A percentile compares a stretch with the other conserved stretches of the same genome.
phyloP scores from a whole-genome alignment of 53 echinoderm and acorn worm genomes.

The Hippasteria phrygiana region DNA sequence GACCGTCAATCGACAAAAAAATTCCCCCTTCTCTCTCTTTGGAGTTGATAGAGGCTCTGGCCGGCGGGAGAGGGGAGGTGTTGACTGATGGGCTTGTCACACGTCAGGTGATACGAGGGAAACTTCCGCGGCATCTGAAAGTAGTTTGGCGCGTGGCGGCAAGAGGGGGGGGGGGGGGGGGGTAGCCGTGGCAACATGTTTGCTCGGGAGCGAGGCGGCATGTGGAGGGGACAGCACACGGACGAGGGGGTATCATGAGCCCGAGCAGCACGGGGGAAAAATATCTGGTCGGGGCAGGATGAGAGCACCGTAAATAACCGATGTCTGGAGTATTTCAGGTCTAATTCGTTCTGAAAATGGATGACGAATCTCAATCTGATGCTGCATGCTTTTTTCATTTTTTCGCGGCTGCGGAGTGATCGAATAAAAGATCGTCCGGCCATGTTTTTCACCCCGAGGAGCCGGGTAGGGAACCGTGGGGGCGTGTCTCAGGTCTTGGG shows the following conservation, averaged over 20 bases:
- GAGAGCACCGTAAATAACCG: constrained; percentile 40
- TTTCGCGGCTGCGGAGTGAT: constrained; percentile 40
- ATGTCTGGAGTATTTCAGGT: constrained; percentile 52
- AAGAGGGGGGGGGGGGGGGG: background rate
- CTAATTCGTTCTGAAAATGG: constrained; percentile 60
- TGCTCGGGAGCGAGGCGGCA: background rate
- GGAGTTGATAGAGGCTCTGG: constrained; percentile 32
- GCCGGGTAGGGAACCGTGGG: background rate
- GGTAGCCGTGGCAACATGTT: constrained; percentile 36
- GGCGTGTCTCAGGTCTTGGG: background rate
- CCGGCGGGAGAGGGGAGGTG: constrained; percentile 60
- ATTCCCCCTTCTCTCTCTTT: background rate
- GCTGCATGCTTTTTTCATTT: background rate
- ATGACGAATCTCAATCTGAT: constrained; percentile 32
- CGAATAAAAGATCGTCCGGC: constrained; percentile 35
- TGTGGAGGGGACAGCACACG: constrained; percentile 10
- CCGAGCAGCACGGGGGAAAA: background rate
- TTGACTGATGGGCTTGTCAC: constrained; percentile 62
- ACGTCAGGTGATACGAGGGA: constrained; percentile 62
- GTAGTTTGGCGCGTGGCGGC: constrained; percentile 53
- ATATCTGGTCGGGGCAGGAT: constrained; percentile 1
- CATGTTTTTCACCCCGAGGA: background rate
- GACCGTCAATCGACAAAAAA: constrained; percentile 60
- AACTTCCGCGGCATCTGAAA: constrained; percentile 63
- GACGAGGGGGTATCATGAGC: background rate